These are phyloP conservation scores for Unio delphinus DNA, from an alignment of 2,888 invertebrate species.

Conservation along the genomic window DNA sequence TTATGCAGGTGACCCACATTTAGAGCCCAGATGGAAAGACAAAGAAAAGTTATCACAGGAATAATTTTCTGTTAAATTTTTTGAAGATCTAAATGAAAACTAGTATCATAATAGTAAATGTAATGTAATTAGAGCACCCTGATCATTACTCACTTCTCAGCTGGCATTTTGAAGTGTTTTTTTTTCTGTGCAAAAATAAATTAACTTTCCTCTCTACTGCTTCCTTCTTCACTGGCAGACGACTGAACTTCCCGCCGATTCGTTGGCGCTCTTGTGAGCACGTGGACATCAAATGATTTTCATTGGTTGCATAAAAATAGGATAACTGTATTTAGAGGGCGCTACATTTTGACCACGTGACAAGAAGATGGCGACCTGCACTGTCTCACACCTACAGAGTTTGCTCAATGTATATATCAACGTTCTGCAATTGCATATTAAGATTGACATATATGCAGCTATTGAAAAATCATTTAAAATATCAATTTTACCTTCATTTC, in stretches of 20 bases:
- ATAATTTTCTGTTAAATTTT: no score
- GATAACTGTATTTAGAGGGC: not conserved
- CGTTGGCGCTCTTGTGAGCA: conserved; percentile 7
- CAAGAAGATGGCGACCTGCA: conserved; percentile 39
- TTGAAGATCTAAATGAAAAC: no score
- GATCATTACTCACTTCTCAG: conserved; percentile 56
- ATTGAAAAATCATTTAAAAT: no score
- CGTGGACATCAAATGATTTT: no score
- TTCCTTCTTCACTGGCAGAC: conserved; percentile 36
- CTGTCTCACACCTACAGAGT: no score
- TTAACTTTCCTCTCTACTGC: conserved; percentile 9
- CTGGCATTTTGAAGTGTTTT: conserved; percentile 51
- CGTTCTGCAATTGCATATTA: no score
- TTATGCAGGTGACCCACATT: conserved; percentile 33
- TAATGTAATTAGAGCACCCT: conserved; percentile 3
- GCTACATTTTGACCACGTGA: conserved; percentile 30
- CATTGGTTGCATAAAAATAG: not conserved
- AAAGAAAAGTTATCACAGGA: conserved; percentile 5
- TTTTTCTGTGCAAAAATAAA: conserved; percentile 6
- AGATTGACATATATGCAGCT: no score
- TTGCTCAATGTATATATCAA: no score
- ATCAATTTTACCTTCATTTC: no score
- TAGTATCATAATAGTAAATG: no score
- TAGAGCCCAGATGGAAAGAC: conserved; percentile 27
- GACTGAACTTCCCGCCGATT: conserved; percentile 61